Conservation (phyloP, 1,140 invertebrate genomes). For the Drosophila kohkoa region DNA sequence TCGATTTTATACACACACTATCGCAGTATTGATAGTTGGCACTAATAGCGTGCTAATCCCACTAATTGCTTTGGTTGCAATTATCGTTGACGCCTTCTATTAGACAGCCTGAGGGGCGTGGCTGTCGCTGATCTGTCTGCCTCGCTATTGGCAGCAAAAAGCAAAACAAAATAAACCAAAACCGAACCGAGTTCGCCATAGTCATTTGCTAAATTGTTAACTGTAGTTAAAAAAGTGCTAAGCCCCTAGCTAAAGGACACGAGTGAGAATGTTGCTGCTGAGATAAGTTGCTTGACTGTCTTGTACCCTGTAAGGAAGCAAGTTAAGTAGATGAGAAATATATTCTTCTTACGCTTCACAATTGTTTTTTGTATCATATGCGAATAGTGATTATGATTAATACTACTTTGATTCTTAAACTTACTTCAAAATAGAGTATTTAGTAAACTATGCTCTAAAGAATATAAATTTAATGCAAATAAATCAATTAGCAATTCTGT, state of each 20-base stretch:
- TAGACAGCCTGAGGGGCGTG: constrained; percentile 13
- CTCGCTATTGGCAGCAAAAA: constrained; percentile 25
- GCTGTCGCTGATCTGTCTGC: constrained; percentile 12
- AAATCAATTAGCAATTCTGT: no score
- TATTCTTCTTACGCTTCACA: no score
- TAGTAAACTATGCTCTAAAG: no score
- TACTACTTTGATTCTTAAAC: no score
- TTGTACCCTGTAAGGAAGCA: constrained; percentile 14
- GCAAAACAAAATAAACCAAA: constrained; percentile 60
- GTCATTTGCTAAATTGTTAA: constrained; percentile 77
- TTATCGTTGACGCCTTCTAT: constrained; percentile 67
- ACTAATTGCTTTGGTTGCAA: constrained; percentile 81
- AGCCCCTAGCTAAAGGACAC: constrained; percentile 45
- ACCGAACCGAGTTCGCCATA: constrained; percentile 42
- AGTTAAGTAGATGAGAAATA: no score
- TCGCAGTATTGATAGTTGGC: constrained; percentile 68
- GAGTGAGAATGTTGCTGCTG: neutral
- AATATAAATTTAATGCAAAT: no score
- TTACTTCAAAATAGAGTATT: no score
- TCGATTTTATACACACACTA: constrained; percentile 33
- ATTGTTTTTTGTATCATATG: no score
- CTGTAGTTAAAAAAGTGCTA: constrained; percentile 56
- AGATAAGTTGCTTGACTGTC: neutral
- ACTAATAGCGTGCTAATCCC: constrained; percentile 81
- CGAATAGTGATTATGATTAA: no score